Conservation (phyloP, 2,888 invertebrate species). For the Eristalis tenax region DNA sequence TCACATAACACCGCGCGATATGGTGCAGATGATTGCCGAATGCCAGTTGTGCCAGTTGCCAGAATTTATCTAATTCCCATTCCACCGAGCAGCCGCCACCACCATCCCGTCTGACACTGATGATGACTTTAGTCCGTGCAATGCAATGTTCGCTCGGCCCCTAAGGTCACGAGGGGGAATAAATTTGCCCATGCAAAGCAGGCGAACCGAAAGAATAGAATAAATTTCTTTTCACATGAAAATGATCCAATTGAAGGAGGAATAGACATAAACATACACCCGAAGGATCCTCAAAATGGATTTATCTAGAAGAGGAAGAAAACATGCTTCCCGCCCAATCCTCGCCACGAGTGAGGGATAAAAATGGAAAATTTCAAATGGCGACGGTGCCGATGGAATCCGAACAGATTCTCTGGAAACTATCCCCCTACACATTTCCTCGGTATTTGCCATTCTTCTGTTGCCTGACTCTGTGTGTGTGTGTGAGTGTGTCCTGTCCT, state of each 20-base stretch:
- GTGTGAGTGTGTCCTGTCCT: neutral
- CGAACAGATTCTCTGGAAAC: slow-evolving; percentile 30
- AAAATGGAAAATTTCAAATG: slow-evolving; percentile 31
- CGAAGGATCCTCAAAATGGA: slow-evolving; percentile 16
- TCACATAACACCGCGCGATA: slow-evolving; percentile 38
- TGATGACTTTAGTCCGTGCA: slow-evolving; percentile 10
- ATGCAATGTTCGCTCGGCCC: neutral
- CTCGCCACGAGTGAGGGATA: slow-evolving; percentile 17
- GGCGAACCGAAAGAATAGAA: neutral
- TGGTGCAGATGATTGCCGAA: slow-evolving; percentile 8
- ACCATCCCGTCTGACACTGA: neutral
- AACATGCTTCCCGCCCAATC: neutral
- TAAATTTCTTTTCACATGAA: slow-evolving; percentile 36
- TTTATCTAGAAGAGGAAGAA: slow-evolving; percentile 19
- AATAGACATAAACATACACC: slow-evolving; percentile 26
- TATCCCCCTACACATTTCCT: neutral
- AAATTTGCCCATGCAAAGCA: slow-evolving; percentile 25
- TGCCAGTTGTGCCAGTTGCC: slow-evolving; percentile 6
- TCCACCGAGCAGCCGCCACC: neutral
- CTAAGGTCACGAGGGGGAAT: slow-evolving; percentile 2
- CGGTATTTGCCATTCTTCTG: neutral
- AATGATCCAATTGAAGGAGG: slow-evolving; percentile 37
- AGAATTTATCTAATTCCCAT: slow-evolving; percentile 16
- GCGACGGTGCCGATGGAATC: neutral
- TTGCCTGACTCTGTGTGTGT: neutral